Base-by-base conservation (phyloP, 2,888 invertebrate genomes). In the Aphidius colemani region DNA sequence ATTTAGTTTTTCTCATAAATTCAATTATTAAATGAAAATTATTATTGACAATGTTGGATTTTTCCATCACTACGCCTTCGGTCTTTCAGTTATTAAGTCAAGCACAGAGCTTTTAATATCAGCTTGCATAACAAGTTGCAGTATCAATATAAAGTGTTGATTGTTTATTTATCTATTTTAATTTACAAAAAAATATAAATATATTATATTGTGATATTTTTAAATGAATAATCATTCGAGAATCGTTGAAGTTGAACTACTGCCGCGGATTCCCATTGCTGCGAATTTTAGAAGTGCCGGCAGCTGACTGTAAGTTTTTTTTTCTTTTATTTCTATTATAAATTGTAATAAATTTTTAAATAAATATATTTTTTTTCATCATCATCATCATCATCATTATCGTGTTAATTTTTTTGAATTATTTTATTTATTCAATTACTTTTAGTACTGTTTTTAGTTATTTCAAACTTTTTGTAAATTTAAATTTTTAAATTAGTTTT, bases 171-270 rank as follows among this genome's bases (percentile, higher is more conserved):
- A 30, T 30, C 1, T 30, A 30, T 4, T 30, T 5, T 30, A 5
- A 30, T 30, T 30, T 30, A 30, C 30, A 30, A 3, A 30, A 30
- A 13, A 40, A 30, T 9, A 39, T 44, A 40, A 18, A 18, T 49
- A 9, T 30, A 40, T 53, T 4, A 10, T 4, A 10, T 13, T 53
- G 30, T 30, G 30, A 30, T 30, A 30, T 5, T 63, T 65, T 70
- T 73, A 74, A 76, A 80, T 80, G 80, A 80, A 79, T 76, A 80
- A 80, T 71, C 79, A 80, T 76, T 72, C 73, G 63, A 72, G 77
- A 69, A 74, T 73, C 53, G 76, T 79, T 72, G 79, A 79, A 70
- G 77, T 80, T 70, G 79, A 80, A 72, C 71, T 80, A 68, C 74
- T 78, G 75, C 74, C 77, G 63, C 75, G 77, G 69, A 72, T 78